Conservation (phyloP, 2,888 invertebrate genomes). For the Callinectes sapidus region DNA sequence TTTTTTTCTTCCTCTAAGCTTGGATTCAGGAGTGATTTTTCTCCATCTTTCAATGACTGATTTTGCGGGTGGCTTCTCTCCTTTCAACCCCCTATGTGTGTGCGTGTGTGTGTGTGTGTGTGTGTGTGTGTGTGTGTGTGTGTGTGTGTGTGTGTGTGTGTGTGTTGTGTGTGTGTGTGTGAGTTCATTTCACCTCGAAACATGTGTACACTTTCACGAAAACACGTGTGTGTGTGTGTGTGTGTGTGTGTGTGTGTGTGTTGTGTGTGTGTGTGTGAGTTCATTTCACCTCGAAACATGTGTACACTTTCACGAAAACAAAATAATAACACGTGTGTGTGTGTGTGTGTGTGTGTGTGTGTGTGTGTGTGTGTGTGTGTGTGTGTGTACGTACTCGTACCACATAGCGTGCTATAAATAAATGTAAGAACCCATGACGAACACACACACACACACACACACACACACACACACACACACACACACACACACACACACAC, state of each 20-base stretch:
- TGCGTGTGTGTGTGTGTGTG: neutral
- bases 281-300: too few species aligned
- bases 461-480: slow-evolving; percentile 37
- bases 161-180: neutral
- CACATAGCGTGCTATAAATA: neutral
- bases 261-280: slow-evolving; percentile 35
- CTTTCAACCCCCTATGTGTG: neutral
- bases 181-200: neutral
- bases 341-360: slow-evolving; percentile 14
- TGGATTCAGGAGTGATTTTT: neutral
- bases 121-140: slow-evolving; percentile 16
- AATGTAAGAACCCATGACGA: neutral
- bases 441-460: slow-evolving; percentile 30
- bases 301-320: too few species aligned
- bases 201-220: too few species aligned
- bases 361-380: slow-evolving; percentile 33
- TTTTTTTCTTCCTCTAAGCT: neutral
- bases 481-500: slow-evolving; percentile 33
- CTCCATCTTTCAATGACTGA: neutral
- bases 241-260: slow-evolving; percentile 8
- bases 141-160: slow-evolving; percentile 1
- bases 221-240: neutral
- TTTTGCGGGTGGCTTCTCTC: neutral
- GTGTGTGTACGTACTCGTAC: neutral
- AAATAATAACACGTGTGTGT: neutral